Evolutionary conservation across 2,113 vertebrate genomes (phyloP).

Genomic region (Hucho hucho): DNA sequence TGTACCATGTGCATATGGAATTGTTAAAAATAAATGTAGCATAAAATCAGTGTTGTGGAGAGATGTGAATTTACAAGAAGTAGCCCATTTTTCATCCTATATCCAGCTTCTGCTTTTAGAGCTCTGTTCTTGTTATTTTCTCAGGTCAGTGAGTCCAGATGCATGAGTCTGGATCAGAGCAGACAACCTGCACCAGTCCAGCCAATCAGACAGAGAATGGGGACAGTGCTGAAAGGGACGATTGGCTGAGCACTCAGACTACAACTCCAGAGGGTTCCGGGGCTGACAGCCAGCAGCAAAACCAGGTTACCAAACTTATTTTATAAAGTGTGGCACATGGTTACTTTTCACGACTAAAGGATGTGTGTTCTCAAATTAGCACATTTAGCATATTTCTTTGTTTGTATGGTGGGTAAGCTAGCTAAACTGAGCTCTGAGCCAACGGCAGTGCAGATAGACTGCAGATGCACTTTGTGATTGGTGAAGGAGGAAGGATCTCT

Average conservation of each 20-base stretch:
- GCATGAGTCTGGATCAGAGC: conserved; percentile 78
- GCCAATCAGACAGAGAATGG: conserved; percentile 63
- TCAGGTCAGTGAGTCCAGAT: conserved; percentile 72
- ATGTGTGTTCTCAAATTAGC: neutral
- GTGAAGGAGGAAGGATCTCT: conserved; percentile 3
- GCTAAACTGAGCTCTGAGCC: neutral
- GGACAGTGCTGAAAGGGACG: conserved; percentile 60
- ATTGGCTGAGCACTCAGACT: conserved; percentile 63
- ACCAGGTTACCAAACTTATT: conserved; percentile 5
- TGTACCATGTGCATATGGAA: conserved; percentile 1
- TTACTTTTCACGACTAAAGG: neutral
- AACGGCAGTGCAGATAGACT: neutral
- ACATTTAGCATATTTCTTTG: neutral
- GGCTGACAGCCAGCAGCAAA: conserved; percentile 41
- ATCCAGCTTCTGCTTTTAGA: neutral
- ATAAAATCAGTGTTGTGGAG: no score
- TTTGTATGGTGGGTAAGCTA: neutral
- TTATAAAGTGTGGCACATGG: no score
- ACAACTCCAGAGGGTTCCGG: conserved; percentile 60
- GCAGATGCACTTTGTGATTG: neutral
- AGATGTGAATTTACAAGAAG: no score
- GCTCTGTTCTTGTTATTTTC: conserved; percentile 5
- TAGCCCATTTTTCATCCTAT: neutral
- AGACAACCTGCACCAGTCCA: conserved; percentile 68
- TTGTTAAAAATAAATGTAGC: no score